Evolutionary conservation across 2,113 vertebrate genomes (phyloP).

Genomic region (Hypanus sabinus): DNA sequence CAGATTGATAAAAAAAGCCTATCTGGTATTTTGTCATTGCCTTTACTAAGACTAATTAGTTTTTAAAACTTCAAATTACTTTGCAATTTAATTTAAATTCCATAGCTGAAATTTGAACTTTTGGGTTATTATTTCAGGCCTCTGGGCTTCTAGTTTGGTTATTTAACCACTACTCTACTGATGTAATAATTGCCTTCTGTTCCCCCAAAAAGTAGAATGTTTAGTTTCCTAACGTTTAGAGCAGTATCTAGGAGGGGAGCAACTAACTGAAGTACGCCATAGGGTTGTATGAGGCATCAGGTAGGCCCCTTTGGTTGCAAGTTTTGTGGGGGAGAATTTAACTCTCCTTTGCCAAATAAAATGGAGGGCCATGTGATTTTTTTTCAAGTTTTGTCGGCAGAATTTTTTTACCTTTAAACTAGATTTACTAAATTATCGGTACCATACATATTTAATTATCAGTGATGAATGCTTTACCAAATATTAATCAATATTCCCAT

Average conservation of each 20-base stretch:
- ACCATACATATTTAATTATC: not conserved
- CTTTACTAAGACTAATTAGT: not conserved
- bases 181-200: no score
- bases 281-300: no score
- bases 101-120: not conserved
- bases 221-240: no score
- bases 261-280: no score
- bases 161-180: no score
- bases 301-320: not conserved
- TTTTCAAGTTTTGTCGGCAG: not conserved
- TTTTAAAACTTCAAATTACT: no score
- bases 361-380: not conserved
- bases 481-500: not conserved
- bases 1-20: no score
- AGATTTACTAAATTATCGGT: not conserved
- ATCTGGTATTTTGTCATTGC: no score
- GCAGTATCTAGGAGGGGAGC: no score
- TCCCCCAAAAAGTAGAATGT: no score
- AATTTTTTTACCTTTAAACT: not conserved
- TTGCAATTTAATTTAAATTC: not conserved
- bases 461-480: not conserved
- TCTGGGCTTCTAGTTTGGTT: no score
- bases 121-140: not conserved
- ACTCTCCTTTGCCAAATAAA: not conserved
- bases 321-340: not conserved